Percentiles rank a stretch among this genome's conserved stretches.
Evolutionary conservation across 1,140 invertebrate species (phyloP).

Genomic region (Colletes gigas): DNA sequence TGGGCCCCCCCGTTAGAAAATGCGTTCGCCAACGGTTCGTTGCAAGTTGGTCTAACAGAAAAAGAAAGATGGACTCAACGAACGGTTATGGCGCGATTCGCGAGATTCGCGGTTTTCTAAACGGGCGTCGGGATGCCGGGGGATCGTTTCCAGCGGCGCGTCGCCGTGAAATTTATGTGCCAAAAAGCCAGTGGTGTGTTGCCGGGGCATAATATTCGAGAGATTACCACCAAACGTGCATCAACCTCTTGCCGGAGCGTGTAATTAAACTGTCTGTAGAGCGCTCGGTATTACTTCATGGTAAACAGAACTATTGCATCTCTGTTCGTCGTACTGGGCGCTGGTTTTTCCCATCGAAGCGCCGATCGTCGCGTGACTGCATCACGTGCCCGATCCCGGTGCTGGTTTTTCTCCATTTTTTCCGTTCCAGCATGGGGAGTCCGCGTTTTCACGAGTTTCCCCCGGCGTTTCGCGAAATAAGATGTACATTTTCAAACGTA

Average conservation of each 20-base stretch:
- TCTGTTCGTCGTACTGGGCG: background rate
- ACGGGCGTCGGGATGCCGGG: background rate
- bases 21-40: no score
- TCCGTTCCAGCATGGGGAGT: background rate
- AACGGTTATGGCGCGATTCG: background rate
- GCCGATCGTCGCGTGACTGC: slow-evolving; percentile 2
- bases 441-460: background rate
- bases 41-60: no score
- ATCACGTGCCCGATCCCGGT: background rate
- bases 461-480: background rate
- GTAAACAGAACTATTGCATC: slow-evolving; percentile 34
- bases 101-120: background rate
- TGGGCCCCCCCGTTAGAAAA: no score
- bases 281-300: slow-evolving; percentile 25
- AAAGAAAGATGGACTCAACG: background rate
- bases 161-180: slow-evolving; percentile 44
- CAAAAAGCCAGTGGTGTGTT: slow-evolving; percentile 33
- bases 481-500: background rate
- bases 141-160: slow-evolving; percentile 7
- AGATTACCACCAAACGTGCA: slow-evolving; percentile 46
- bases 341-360: slow-evolving; percentile 3
- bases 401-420: background rate
- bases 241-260: slow-evolving; percentile 50
- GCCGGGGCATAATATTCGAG: slow-evolving; percentile 38
- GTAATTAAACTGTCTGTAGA: slow-evolving; percentile 44